phyloP scores from a whole-genome alignment of 2,797 vertebrate species.

The Vespertilio murinus region DNA sequence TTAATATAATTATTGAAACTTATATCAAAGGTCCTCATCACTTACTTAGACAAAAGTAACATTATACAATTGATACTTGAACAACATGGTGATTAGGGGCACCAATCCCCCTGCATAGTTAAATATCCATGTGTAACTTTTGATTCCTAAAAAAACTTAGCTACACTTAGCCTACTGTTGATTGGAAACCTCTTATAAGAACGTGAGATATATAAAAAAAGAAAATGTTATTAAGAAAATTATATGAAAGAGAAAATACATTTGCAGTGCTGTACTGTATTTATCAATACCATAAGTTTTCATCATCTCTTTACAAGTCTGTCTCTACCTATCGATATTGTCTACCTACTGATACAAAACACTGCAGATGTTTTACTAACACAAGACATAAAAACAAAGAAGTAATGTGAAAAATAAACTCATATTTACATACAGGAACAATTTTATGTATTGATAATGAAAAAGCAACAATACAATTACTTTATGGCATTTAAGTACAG shows the following conservation, averaged over 20 bases:
- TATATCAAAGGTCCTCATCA: neutral
- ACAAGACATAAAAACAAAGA: neutral
- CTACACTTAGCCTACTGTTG: neutral
- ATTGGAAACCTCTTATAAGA: neutral
- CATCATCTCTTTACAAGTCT: neutral
- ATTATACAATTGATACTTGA: neutral
- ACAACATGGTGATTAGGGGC: neutral
- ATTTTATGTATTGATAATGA: neutral
- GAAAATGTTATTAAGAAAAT: neutral
- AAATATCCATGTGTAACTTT: neutral
- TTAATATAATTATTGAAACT: neutral
- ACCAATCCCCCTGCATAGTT: neutral
- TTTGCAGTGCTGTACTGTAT: neutral
- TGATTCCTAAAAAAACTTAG: neutral
- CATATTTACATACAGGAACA: neutral
- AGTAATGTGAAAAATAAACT: neutral
- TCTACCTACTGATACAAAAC: neutral
- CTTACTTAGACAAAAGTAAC: neutral
- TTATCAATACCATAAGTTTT: neutral
- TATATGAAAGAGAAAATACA: neutral
- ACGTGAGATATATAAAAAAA: neutral
- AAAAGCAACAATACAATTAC: neutral
- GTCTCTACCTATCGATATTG: too few species aligned
- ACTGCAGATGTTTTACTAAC: neutral
- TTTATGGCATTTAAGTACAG: neutral